phyloP scores from a whole-genome alignment of 2,888 invertebrate species.

The Apodemia mormo region DNA sequence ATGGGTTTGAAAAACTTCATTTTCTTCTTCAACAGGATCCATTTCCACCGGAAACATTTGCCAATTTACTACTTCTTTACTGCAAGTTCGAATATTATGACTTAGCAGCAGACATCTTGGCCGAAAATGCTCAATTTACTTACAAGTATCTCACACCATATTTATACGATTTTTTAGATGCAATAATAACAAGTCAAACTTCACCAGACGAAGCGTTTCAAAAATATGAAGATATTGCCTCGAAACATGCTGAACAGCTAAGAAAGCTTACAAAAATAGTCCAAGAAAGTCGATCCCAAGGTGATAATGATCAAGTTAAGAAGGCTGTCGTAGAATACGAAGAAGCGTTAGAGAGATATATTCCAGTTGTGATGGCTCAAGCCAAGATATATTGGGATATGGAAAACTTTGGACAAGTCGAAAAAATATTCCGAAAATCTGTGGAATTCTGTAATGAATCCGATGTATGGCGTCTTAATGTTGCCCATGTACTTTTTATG shows the following conservation, averaged over 20 bases:
- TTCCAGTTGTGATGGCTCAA: conserved; percentile 99
- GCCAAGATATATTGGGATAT: conserved; percentile 99
- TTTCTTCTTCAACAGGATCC: conserved; percentile 97
- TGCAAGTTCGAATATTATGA: conserved; percentile 99
- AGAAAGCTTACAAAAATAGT: conserved; percentile 96
- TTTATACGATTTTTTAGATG: conserved; percentile 97
- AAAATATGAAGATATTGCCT: conserved; percentile 96
- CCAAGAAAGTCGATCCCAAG: conserved; percentile 93
- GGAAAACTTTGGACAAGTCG: conserved; percentile 97
- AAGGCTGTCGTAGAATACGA: conserved; percentile 96
- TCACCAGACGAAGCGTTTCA: conserved; percentile 97
- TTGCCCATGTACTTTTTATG: conserved; percentile 99
- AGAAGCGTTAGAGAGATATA: conserved; percentile 93
- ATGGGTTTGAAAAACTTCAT: conserved; percentile 92
- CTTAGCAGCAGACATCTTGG: conserved; percentile 97
- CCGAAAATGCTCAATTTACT: conserved; percentile 97
- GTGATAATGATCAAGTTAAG: conserved; percentile 94
- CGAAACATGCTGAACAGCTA: conserved; percentile 93
- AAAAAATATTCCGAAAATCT: conserved; percentile 97
- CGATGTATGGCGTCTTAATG: conserved; percentile 98
- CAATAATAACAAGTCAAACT: conserved; percentile 97
- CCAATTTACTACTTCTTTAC: conserved; percentile 95
- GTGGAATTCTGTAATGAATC: conserved; percentile 99
- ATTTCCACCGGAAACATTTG: conserved; percentile 98
- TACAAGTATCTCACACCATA: conserved; percentile 97